Percentiles rank a stretch among this genome's conserved stretches.
Conservation (phyloP, 2,797 vertebrate genomes). For the Pangasius macronema region DNA sequence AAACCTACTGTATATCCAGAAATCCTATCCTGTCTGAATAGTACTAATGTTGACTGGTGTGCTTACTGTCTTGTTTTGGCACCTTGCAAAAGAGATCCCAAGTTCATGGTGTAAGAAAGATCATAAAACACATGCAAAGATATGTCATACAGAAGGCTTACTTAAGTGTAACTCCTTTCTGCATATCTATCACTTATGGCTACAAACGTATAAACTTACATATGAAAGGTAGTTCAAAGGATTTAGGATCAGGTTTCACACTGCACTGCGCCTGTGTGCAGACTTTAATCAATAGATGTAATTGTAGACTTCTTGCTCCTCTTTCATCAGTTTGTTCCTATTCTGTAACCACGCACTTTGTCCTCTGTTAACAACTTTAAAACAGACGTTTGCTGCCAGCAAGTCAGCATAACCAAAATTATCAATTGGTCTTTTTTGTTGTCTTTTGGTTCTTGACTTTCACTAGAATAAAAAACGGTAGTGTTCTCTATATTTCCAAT, state of each 20-base stretch:
- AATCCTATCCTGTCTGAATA: background rate
- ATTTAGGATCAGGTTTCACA: conserved; percentile 16
- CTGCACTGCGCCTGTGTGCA: background rate
- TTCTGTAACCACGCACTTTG: conserved; percentile 30
- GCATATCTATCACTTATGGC: background rate
- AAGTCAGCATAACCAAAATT: background rate
- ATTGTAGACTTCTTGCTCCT: conserved; percentile 58
- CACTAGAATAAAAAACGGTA: background rate
- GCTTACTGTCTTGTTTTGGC: background rate
- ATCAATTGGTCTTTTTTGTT: background rate
- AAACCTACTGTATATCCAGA: background rate
- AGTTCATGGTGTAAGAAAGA: background rate
- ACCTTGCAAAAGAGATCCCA: background rate
- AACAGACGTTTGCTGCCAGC: background rate
- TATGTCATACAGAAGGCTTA: background rate
- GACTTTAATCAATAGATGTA: conserved; percentile 61
- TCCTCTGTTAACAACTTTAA: conserved; percentile 8
- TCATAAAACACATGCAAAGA: background rate
- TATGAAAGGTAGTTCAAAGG: conserved; percentile 29
- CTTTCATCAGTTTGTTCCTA: conserved; percentile 18
- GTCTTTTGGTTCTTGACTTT: background rate
- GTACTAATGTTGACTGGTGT: background rate
- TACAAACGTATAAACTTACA: conserved; percentile 11
- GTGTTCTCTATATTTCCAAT: background rate
- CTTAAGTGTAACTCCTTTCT: background rate